These are phyloP conservation scores for Laupala kohalensis DNA, from an alignment of 1,140 invertebrate genomes.

Conservation along the genomic window DNA sequence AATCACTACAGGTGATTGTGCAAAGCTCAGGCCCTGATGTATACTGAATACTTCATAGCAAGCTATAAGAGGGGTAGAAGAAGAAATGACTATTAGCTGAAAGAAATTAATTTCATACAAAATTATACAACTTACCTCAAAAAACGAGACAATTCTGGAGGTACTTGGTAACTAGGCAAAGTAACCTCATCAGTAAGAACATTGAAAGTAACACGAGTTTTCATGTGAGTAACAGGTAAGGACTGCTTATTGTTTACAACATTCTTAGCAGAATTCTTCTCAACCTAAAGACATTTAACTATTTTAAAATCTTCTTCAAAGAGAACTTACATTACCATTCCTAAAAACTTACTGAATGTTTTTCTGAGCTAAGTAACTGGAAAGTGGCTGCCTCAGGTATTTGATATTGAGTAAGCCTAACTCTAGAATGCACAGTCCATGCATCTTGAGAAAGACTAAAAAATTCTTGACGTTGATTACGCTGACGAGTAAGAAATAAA, in stretches of 20 bases:
- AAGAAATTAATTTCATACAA: no score
- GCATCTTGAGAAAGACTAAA: constrained; percentile 32
- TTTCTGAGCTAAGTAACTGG: constrained; percentile 48
- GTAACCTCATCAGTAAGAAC: constrained; percentile 49
- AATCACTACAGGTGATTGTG: no score
- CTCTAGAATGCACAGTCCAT: constrained; percentile 35
- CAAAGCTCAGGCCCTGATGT: no score
- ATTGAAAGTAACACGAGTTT: constrained; percentile 42
- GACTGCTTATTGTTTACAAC: no score
- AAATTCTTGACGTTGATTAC: constrained; percentile 23
- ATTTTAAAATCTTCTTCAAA: background rate
- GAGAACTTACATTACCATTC: background rate
- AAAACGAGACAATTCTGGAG: constrained; percentile 39
- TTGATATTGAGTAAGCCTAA: constrained; percentile 51
- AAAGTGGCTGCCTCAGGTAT: constrained; percentile 60
- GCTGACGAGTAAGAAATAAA: constrained; percentile 35
- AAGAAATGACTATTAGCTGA: no score
- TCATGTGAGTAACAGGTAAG: constrained; percentile 45
- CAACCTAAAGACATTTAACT: background rate
- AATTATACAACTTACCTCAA: constrained; percentile 41
- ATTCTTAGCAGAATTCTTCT: no score
- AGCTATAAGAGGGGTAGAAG: no score
- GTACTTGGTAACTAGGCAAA: constrained; percentile 42
- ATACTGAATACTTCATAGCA: no score
- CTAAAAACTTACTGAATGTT: background rate